Evolutionary conservation across 2,797 vertebrate genomes (phyloP).

Genomic region (Thamnophis elegans): DNA sequence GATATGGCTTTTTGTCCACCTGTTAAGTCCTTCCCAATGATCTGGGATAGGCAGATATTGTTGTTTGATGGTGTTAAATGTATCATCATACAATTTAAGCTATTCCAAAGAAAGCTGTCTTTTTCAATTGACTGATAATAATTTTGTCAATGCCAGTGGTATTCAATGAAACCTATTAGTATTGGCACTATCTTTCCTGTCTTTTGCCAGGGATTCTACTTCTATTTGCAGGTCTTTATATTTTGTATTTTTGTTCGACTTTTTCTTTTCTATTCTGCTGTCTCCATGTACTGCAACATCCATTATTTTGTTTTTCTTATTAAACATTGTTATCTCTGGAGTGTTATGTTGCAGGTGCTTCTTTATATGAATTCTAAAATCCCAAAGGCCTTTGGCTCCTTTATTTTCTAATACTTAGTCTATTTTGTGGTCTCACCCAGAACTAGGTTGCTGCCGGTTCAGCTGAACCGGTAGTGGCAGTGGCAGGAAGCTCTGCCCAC

Average conservation of each 20-base stretch:
- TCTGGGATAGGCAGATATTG: not conserved
- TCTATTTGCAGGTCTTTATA: not conserved
- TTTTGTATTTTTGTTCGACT: not conserved
- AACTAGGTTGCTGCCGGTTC: too few species aligned
- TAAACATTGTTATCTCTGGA: not conserved
- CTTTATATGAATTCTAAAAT: not conserved
- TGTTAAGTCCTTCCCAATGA: not conserved
- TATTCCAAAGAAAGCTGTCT: not conserved
- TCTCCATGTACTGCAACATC: not conserved
- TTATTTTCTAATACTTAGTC: not conserved
- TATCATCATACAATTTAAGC: not conserved
- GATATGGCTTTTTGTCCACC: not conserved
- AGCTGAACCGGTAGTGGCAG: too few species aligned
- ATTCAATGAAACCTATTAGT: not conserved
- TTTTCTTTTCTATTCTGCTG: not conserved
- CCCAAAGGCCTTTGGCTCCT: not conserved
- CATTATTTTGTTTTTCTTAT: not conserved
- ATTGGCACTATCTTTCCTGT: not conserved
- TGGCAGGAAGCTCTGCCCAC: too few species aligned
- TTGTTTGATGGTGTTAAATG: not conserved
- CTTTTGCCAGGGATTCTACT: not conserved
- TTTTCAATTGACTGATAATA: not conserved
- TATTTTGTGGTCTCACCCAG: not conserved
- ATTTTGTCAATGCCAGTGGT: not conserved
- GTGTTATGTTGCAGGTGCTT: not conserved